These are phyloP conservation scores for Dicranocentrus wangi DNA, from an alignment of 2,888 invertebrate genomes.

Conservation along the genomic window DNA sequence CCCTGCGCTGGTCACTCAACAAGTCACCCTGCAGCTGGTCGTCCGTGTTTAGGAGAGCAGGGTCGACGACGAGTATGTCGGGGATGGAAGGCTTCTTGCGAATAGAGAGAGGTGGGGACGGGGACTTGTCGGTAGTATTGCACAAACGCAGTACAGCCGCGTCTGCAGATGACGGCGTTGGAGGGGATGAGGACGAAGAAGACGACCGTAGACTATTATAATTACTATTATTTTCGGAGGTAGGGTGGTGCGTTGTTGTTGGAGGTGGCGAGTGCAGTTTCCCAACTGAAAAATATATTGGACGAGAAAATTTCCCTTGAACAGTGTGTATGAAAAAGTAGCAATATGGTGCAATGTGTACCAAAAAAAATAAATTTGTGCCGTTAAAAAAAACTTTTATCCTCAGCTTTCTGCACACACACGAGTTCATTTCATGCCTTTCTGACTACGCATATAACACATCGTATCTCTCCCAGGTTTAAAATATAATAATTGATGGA, in stretches of 20 bases:
- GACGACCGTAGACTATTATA: too few species aligned
- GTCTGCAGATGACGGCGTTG: not conserved
- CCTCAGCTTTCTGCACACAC: slow-evolving; percentile 16
- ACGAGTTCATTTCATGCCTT: not conserved
- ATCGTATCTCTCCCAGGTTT: too few species aligned
- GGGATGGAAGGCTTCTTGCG: slow-evolving; percentile 43
- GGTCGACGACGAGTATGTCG: slow-evolving; percentile 45
- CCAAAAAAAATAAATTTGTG: slow-evolving; percentile 5
- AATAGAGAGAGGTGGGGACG: not conserved
- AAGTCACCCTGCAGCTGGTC: not conserved
- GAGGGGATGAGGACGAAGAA: not conserved
- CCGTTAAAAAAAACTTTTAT: slow-evolving; percentile 21
- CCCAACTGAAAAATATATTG: not conserved
- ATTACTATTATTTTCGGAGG: too few species aligned
- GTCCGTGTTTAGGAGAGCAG: slow-evolving; percentile 25
- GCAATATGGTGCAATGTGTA: not conserved
- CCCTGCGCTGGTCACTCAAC: not conserved
- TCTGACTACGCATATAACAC: too few species aligned
- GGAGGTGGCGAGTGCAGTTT: not conserved
- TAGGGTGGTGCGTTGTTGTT: not conserved
- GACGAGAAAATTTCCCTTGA: slow-evolving; percentile 9
- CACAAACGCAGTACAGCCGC: not conserved
- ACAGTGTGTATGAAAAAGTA: not conserved
- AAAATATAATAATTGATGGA: too few species aligned
- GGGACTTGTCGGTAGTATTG: not conserved